Evolutionary conservation across 2,888 invertebrate species (phyloP).

Genomic region (Bursaphelenchus okinawaensis): DNA sequence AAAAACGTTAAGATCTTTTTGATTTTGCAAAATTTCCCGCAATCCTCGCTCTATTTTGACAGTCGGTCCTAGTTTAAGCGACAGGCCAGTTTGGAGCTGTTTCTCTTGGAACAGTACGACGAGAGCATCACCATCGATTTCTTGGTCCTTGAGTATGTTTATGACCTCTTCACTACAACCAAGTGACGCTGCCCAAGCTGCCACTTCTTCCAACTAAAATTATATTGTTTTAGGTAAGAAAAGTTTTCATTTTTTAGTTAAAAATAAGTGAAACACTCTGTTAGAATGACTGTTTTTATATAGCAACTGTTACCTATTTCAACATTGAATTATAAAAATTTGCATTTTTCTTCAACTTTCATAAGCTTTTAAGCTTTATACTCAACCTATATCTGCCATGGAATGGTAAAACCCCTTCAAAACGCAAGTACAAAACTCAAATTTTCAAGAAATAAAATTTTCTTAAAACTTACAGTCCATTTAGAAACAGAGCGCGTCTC

Average conservation of each 20-base stretch:
- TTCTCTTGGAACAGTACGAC: background rate
- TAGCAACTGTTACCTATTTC: too few species aligned
- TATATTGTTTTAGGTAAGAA: too few species aligned
- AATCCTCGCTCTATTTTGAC: conserved; percentile 2
- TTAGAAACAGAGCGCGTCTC: background rate
- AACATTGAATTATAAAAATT: too few species aligned
- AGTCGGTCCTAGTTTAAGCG: conserved; percentile 2
- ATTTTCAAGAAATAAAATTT: too few species aligned
- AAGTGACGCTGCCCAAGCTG: background rate
- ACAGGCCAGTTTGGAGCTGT: background rate
- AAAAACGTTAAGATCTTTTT: background rate
- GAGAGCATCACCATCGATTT: conserved; percentile 8
- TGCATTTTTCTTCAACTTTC: too few species aligned
- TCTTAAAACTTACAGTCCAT: background rate
- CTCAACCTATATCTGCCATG: too few species aligned
- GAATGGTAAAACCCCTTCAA: too few species aligned
- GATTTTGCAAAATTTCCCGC: background rate
- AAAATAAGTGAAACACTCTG: too few species aligned
- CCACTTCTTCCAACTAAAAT: background rate
- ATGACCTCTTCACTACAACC: background rate
- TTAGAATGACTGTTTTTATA: too few species aligned
- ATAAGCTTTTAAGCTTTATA: too few species aligned
- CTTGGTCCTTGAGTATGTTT: background rate
- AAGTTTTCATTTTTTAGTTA: too few species aligned
- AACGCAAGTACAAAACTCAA: too few species aligned